A percentile compares a stretch with the other conserved stretches of the same genome.
Conservation (phyloP, 1,140 invertebrate species). For the Oreohelix idahoensis region DNA sequence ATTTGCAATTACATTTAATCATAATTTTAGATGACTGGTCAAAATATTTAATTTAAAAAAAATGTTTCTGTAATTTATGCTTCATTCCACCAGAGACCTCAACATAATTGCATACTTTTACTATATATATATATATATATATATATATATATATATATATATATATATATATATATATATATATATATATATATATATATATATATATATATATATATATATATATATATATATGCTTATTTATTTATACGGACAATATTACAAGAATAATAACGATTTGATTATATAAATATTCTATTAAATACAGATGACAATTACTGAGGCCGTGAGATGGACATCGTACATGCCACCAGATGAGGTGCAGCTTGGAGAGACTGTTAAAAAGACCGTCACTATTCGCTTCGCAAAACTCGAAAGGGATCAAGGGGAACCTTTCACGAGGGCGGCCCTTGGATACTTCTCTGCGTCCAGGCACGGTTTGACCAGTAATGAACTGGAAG, state of each 20-base stretch:
- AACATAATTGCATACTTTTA: too few relatives aligned
- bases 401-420: constrained; percentile 80
- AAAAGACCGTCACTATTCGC: constrained; percentile 73
- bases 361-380: constrained; percentile 63
- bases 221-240: too few relatives aligned
- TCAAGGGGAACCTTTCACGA: constrained; percentile 76
- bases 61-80: too few relatives aligned
- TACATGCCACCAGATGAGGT: constrained; percentile 54
- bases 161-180: neutral
- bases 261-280: constrained; percentile 66
- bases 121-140: too few relatives aligned
- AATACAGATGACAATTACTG: constrained; percentile 58
- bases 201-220: too few relatives aligned
- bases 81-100: too few relatives aligned
- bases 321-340: constrained; percentile 64
- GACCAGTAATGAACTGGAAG: constrained; percentile 83
- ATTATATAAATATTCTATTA: too few relatives aligned
- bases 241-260: constrained; percentile 54
- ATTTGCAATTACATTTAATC: too few relatives aligned
- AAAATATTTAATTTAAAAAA: too few relatives aligned
- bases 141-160: neutral
- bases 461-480: constrained; percentile 81
- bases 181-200: neutral
- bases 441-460: constrained; percentile 79
- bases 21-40: too few relatives aligned